Evolutionary conservation across 2,113 vertebrate genomes (phyloP), one percentile per base, ranked within the genome.

Genomic region (Rana temporaria): DNA sequence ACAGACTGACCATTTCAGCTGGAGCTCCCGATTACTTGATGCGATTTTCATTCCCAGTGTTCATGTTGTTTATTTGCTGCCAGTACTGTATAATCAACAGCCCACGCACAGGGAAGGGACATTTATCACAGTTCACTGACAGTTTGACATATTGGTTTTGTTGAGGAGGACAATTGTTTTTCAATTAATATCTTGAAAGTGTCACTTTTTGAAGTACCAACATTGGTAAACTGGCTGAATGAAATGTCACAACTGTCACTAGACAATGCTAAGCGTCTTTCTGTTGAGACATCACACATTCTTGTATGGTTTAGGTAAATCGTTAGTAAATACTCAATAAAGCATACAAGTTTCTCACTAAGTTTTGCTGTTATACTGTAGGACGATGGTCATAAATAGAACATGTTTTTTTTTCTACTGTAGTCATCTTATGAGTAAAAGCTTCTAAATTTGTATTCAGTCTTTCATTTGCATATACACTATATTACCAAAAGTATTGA

Each of bases 91-190:
- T 38, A 68, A 80, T 70, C 53, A 69, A n/a, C 19, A 38, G 34
- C 7, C 17, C 1, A 20, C 55, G 59, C 9, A 70, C n/a, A 80
- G 62, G 22, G 19, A 80, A 62, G 15, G 12, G 34, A 20, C 11
- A 60, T 80, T 70, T 57, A 69, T 80, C 78, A 70, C 24, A 20
- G 32, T 24, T 30, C 30, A 30, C 66, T 59, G 78, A 80, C 78
- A 80, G 53, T 56, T 60, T 70, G 66, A 70, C 66, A 80, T 70
- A 70, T 70, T 80, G 66, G 65, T 24, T 79, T 79, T 79, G 5
- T 60, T 24, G n/a, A 59, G 17, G 15, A 65, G 2, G 55, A 60
- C 53, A 70, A 62, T 52, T 57, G 16, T 48, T 80, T 4, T 69
- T 17, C 32, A 60, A 69, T 79, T 79, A 69, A 69, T 69, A 52